Evolutionary conservation across 1,140 invertebrate species (phyloP), one percentile per base, ranked within the genome.

Genomic region (Caerostris extrusa): DNA sequence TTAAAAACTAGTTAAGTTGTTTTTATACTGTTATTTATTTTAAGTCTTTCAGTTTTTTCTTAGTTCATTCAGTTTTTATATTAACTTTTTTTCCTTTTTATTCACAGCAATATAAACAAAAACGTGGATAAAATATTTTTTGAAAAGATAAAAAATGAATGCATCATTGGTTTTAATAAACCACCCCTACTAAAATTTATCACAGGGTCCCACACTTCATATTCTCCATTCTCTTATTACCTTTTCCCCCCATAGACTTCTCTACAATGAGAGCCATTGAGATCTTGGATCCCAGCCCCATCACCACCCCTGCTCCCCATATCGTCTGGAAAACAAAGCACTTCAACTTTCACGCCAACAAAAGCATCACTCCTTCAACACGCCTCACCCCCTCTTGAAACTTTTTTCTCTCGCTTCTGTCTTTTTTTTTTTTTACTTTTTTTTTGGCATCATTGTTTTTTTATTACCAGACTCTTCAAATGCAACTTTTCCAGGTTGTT

Each of bases 401-500:
- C 85, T 64, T 87, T 60, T 87, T 64, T 61, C 58, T 56, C 14
- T 57, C 34, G 34, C 71, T 57, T n/a, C 6, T 10, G 3, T 19
- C 34, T 17, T 82, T 17, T 58, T 3, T 85, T 57, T 8, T 56
- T 17, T 34, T 34, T 34, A 1, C 2, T 34, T 58, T 3, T 85
- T 57, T 8, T 19, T 56, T 17, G 14, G 55, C 7, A 57, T 57
- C 55, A 34, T 34, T 34, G 34, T 34, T 34, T 34, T 34, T 77
- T 60, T 86, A 1, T 50, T 61, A 19, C 50, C 57, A 87, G 8
- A 50, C 34, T 50, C 71, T 77, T 34, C 10, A 77, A 77, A 77
- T 12, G 71, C 71, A 87, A 87, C 19, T 87, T 85, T 64, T 87
- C 60, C 34, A 58, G 58, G 58, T 87, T 87, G 85, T 87, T 87